Percentiles rank a stretch among this genome's conserved stretches.
Conservation (phyloP, 1,140 invertebrate genomes). For the Ruditapes philippinarum region DNA sequence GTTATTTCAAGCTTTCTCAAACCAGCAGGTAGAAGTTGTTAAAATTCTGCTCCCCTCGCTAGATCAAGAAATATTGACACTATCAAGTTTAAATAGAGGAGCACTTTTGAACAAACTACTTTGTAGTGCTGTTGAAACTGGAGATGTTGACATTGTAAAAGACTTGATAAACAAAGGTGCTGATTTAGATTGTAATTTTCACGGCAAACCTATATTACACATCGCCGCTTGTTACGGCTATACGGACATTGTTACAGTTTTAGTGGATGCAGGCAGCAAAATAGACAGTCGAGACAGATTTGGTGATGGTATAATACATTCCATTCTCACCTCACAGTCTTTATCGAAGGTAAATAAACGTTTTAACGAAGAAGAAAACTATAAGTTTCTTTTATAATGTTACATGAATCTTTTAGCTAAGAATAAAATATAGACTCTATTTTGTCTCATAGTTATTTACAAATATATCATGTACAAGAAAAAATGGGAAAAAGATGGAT, state of each 20-base stretch:
- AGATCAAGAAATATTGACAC: not conserved
- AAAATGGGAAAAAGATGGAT: too few relatives aligned
- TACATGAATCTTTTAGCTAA: too few relatives aligned
- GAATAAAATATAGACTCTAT: too few relatives aligned
- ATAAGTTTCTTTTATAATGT: too few relatives aligned
- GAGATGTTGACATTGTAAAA: not conserved
- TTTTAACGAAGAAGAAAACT: too few relatives aligned
- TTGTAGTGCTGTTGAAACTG: constrained; percentile 15
- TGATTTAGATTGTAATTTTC: not conserved
- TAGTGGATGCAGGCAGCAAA: constrained; percentile 28
- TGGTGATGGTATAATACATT: constrained; percentile 22
- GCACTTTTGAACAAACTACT: constrained; percentile 23
- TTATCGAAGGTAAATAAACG: constrained; percentile 14
- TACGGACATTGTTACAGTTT: not conserved
- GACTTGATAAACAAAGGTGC: constrained; percentile 3
- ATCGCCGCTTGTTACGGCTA: constrained; percentile 13
- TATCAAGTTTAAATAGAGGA: not conserved
- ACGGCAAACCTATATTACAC: constrained; percentile 44
- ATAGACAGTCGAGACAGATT: not conserved
- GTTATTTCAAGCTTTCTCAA: not conserved
- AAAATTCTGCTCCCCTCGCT: not conserved
- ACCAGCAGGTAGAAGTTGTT: not conserved
- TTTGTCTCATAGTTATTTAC: too few relatives aligned
- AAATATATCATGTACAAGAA: too few relatives aligned
- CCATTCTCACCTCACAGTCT: constrained; percentile 20